phyloP scores from a whole-genome alignment of 2,888 invertebrate genomes.

The Pachycephus smyrnensis region DNA sequence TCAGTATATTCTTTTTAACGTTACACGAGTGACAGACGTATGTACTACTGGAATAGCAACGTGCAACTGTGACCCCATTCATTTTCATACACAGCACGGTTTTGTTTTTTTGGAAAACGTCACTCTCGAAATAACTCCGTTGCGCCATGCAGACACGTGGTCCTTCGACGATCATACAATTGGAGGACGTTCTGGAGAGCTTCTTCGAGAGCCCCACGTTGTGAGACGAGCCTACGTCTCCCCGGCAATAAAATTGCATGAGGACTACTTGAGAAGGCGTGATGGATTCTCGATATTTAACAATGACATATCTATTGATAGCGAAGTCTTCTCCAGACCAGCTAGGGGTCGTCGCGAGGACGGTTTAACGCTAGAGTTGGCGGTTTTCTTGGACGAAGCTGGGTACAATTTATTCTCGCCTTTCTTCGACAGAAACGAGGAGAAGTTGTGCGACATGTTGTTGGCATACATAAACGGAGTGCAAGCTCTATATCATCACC shows the following conservation, averaged over 20 bases:
- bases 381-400: constrained; percentile 80
- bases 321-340: constrained; percentile 22
- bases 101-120: constrained; percentile 76
- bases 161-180: constrained; percentile 29
- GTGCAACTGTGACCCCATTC: constrained; percentile 17
- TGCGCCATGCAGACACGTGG: constrained; percentile 54
- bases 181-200: constrained; percentile 48
- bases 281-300: constrained; percentile 23
- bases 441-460: constrained; percentile 79
- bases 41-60: constrained; percentile 13
- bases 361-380: constrained; percentile 76
- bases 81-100: constrained; percentile 72
- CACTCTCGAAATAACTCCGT: constrained; percentile 78
- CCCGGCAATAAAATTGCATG: constrained; percentile 41
- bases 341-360: constrained; percentile 26
- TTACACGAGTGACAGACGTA: constrained; percentile 10
- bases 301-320: constrained; percentile 23
- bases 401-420: constrained; percentile 79
- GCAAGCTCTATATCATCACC: constrained; percentile 84
- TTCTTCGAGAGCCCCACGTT: constrained; percentile 70
- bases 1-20: constrained; percentile 62
- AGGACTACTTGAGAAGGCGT: constrained; percentile 15
- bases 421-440: constrained; percentile 75
- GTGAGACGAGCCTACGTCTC: constrained; percentile 71
- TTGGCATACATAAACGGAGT: constrained; percentile 83